Evolutionary conservation across 2,113 vertebrate genomes (phyloP).

Genomic region (Proteles cristata): DNA sequence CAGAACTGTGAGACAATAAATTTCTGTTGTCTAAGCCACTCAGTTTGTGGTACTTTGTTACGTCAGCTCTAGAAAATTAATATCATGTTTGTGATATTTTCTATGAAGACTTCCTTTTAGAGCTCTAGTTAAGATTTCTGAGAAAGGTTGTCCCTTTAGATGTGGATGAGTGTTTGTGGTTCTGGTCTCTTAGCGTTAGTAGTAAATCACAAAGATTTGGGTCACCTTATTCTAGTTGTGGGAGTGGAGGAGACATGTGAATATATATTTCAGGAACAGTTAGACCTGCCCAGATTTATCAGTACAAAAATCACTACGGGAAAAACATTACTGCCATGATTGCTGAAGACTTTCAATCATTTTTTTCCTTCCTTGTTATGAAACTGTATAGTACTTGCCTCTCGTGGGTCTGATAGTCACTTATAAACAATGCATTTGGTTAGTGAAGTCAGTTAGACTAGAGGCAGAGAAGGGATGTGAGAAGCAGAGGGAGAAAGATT

Average conservation of each 20-base stretch:
- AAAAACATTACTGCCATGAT: neutral
- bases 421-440: neutral
- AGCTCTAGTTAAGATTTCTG: neutral
- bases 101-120: neutral
- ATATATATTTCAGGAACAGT: neutral
- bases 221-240: neutral
- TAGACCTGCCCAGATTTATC: neutral
- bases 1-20: neutral
- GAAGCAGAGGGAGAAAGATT: neutral
- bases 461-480: neutral
- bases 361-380: slow-evolving; percentile 27
- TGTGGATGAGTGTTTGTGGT: neutral
- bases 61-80: neutral
- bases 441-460: neutral
- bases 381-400: neutral
- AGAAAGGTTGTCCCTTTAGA: neutral
- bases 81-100: neutral
- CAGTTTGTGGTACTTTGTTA: neutral
- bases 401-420: neutral
- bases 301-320: neutral
- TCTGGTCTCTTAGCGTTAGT: neutral
- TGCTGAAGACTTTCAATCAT: neutral
- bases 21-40: neutral
- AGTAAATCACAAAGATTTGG: neutral
- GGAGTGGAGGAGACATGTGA: neutral